phyloP scores from a whole-genome alignment of 2,113 vertebrate genomes.

The Oceanodroma tethys region DNA sequence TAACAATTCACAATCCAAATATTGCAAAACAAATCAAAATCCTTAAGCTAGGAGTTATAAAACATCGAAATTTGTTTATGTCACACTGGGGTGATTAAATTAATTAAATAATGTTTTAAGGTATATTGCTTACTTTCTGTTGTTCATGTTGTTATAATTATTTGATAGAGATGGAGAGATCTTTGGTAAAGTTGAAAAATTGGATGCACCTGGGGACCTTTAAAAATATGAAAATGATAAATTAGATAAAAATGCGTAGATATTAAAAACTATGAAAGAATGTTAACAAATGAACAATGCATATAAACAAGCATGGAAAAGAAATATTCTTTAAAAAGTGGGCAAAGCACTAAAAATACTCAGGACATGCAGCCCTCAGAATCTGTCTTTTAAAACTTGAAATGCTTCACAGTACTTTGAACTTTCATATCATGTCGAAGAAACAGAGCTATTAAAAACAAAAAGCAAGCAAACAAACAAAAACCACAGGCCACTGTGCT shows the following conservation, averaged over 20 bases:
- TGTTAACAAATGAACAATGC: constrained; percentile 69
- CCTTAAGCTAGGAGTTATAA: constrained; percentile 49
- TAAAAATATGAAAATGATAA: constrained; percentile 91
- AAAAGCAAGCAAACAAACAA: neutral
- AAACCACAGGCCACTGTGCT: neutral
- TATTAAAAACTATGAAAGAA: constrained; percentile 73
- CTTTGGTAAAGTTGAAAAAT: constrained; percentile 99
- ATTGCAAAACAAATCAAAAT: constrained; percentile 49
- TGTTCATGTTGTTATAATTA: constrained; percentile 99
- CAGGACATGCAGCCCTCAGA: constrained; percentile 5
- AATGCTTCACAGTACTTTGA: neutral
- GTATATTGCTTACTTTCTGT: constrained; percentile 96
- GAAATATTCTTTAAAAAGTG: neutral
- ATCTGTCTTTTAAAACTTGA: neutral
- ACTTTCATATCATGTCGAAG: neutral
- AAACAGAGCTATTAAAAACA: neutral
- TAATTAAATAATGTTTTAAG: constrained; percentile 72
- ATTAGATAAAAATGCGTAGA: constrained; percentile 78
- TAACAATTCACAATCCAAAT: constrained; percentile 27
- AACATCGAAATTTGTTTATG: constrained; percentile 24
- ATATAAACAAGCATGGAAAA: constrained; percentile 67
- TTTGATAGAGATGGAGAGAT: constrained; percentile 99
- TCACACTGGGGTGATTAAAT: constrained; percentile 55
- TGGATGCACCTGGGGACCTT: constrained; percentile 98
- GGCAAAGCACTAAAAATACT: constrained; percentile 29